Base-by-base conservation (phyloP, 1,140 invertebrate species). In the Nomia melanderi region DNA sequence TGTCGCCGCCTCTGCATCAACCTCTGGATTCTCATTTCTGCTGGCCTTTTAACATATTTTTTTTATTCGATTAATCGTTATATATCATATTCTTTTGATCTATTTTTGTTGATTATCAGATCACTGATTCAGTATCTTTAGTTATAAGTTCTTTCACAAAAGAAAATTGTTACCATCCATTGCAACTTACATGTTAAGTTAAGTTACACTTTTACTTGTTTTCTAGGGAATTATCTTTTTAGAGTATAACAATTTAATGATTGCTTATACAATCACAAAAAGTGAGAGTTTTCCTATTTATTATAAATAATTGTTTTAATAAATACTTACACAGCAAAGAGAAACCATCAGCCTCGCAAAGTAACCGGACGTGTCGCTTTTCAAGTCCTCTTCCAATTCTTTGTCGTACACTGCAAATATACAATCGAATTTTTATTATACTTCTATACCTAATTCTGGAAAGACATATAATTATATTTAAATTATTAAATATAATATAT, bases 341-440 rank as follows among this genome's bases (percentile, higher is more conserved):
- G 95, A 95, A 23, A 98, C 95, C 77, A 98, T 93, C 1, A 99
- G 92, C 62, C 97, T 94, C 89, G 96, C 95, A 89, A 98, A 98
- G 86, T 97, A 94, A 4, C 97, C 97, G 25, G 97, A 97, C 25
- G 97, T 98, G 86, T 98, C 98, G 47, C 95, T 95, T 86, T 95
- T 94, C 41, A 98, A 91, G 86, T 97, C 97, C 65, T 94, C 93
- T 86, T 98, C 97, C 62, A 98, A 89, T 1, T 96, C 94, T 53
- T 93, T 95, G 41, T 93, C 94, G 90, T 96, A 98, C 84, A 96
- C 96, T 97, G 63, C 12, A 23, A 25, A 50, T 2, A 65, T 44
- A 50, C 29, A 70, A 53, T 6, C n/a, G 71, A 1, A 57, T 54
- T 54, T 31, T 69, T 4, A 47, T n/a, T 27, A 25, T 1, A 20